Conservation (phyloP, 2,797 vertebrate species). For the Poeciliopsis infans region DNA sequence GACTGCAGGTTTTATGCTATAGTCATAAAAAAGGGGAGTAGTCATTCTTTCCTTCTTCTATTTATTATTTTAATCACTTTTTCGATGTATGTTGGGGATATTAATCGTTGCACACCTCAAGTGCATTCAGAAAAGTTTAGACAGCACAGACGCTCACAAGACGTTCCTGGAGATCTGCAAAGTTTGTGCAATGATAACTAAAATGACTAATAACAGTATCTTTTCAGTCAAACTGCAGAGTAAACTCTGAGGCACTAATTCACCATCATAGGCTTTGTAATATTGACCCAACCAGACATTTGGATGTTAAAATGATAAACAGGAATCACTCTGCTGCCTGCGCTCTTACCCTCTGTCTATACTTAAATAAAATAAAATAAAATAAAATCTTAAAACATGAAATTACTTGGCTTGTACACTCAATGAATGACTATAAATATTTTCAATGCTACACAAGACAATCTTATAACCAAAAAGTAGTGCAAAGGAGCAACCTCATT, state of each 20-base stretch:
- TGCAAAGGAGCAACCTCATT: not conserved
- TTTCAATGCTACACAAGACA: not conserved
- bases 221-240: no score
- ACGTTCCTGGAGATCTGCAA: no score
- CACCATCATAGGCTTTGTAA: no score
- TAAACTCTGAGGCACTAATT: no score
- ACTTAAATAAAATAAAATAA: not conserved
- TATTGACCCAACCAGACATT: not conserved
- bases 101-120: not conserved
- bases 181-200: no score
- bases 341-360: not conserved
- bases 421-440: not conserved
- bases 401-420: not conserved
- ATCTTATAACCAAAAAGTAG: not conserved
- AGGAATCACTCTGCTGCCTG: not conserved
- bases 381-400: not conserved
- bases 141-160: not conserved
- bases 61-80: no score
- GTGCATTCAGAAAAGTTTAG: not conserved
- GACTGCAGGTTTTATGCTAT: no score
- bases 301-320: no score
- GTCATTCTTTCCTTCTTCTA: no score
- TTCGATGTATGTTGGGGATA: not conserved
- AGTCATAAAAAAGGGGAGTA: no score
- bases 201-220: no score